phyloP scores from a whole-genome alignment of 35 echinoderm and acorn worm genomes.

The Nesometra sesokonis region DNA sequence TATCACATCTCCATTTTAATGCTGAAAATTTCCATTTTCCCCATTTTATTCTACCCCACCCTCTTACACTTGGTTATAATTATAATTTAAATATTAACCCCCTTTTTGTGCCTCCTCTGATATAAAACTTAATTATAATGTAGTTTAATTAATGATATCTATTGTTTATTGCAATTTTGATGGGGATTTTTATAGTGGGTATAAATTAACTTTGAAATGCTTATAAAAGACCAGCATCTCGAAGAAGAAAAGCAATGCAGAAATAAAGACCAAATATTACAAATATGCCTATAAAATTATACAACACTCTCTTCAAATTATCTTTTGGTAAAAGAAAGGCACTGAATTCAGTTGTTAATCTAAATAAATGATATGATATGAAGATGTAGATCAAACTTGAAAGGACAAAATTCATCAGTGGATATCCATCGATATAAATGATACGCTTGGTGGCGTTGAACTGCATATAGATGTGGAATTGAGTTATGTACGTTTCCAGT shows the following conservation, averaged over 20 bases:
- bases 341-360: slow-evolving; percentile 44
- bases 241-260: slow-evolving; percentile 24
- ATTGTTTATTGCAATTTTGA: too few relatives aligned
- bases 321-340: slow-evolving; percentile 45
- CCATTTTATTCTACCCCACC: too few relatives aligned
- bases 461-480: slow-evolving; percentile 67
- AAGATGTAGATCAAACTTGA: slow-evolving; percentile 45
- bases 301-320: slow-evolving; percentile 29
- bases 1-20: too few relatives aligned
- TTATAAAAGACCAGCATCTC: slow-evolving; percentile 25
- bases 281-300: slow-evolving; percentile 13
- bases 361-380: slow-evolving; percentile 40
- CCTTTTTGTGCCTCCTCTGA: too few relatives aligned
- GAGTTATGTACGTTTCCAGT: slow-evolving; percentile 65
- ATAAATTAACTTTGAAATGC: not conserved
- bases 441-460: slow-evolving; percentile 31
- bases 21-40: too few relatives aligned
- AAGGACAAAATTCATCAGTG: slow-evolving; percentile 51
- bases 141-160: too few relatives aligned
- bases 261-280: slow-evolving; percentile 31
- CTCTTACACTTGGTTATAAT: too few relatives aligned
- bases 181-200: too few relatives aligned
- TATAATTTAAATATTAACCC: too few relatives aligned
- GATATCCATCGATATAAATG: slow-evolving; percentile 55
- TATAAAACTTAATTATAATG: too few relatives aligned